phyloP scores from a whole-genome alignment of 2,888 invertebrate genomes.

The Bruchidius siliquastri region DNA sequence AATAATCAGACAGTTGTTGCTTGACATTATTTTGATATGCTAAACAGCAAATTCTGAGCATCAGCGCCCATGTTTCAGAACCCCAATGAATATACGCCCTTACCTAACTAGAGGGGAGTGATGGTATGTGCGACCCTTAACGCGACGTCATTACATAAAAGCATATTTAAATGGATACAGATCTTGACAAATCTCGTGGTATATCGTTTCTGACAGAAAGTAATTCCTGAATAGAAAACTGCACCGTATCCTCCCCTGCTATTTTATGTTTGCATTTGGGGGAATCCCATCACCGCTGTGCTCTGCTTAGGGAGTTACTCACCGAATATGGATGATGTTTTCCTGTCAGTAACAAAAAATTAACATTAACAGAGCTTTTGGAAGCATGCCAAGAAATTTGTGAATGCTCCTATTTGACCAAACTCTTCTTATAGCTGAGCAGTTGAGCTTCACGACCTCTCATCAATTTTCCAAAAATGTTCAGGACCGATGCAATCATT shows the following conservation, averaged over 20 bases:
- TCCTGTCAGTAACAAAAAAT: neutral
- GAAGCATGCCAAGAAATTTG: too few relatives aligned
- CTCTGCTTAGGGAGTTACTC: neutral
- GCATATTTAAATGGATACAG: slow-evolving; percentile 2
- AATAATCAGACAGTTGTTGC: too few relatives aligned
- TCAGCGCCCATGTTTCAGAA: neutral
- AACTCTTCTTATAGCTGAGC: too few relatives aligned
- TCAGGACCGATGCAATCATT: too few relatives aligned
- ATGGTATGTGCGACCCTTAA: neutral
- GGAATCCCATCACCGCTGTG: neutral
- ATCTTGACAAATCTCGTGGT: slow-evolving; percentile 1
- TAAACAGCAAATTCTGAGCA: neutral
- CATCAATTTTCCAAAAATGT: too few relatives aligned
- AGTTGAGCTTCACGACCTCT: too few relatives aligned
- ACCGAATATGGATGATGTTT: neutral
- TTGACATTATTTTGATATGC: too few relatives aligned
- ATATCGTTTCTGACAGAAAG: slow-evolving; percentile 1
- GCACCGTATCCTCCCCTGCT: neutral
- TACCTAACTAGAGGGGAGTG: neutral
- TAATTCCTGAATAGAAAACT: neutral
- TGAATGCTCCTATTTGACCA: too few relatives aligned
- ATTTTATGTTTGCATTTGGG: neutral
- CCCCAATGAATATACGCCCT: neutral
- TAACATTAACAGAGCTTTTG: too few relatives aligned
- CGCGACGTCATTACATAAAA: neutral